A percentile compares a stretch with the other conserved stretches of the same genome.
Conservation (phyloP, 1,140 invertebrate species). For the Pristionchus pacificus region DNA sequence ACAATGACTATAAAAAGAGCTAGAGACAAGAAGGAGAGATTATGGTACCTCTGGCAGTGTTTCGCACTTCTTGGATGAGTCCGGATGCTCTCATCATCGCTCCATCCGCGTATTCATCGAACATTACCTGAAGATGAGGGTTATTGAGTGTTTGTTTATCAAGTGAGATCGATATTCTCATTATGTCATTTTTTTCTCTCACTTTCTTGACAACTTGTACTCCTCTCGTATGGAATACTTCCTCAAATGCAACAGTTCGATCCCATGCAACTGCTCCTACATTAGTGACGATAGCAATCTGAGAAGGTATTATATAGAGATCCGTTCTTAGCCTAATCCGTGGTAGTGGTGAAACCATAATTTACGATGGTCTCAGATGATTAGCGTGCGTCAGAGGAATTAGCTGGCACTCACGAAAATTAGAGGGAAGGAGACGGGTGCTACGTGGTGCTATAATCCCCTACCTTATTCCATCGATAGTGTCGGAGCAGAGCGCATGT, state of each 20-base stretch:
- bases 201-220: slow-evolving; percentile 47
- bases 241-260: slow-evolving; percentile 48
- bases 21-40: too few species aligned
- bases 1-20: slow-evolving; percentile 52
- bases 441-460: too few species aligned
- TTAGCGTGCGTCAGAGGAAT: too few species aligned
- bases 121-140: slow-evolving; percentile 35
- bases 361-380: too few species aligned
- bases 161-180: too few species aligned
- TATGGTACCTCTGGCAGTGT: slow-evolving; percentile 46
- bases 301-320: too few species aligned
- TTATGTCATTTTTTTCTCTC: too few species aligned
- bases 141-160: background rate
- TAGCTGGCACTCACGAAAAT: too few species aligned
- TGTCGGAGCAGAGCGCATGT: slow-evolving; percentile 39
- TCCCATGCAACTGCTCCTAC: slow-evolving; percentile 49
- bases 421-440: too few species aligned
- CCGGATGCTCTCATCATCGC: slow-evolving; percentile 47
- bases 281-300: slow-evolving; percentile 50
- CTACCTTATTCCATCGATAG: slow-evolving; percentile 44
- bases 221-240: slow-evolving; percentile 39
- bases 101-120: slow-evolving; percentile 48
- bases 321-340: too few species aligned
- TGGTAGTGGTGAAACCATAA: too few species aligned
- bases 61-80: slow-evolving; percentile 40